Evolutionary conservation across 2,113 vertebrate genomes (phyloP).

Genomic region (Myrmecobius fasciatus): DNA sequence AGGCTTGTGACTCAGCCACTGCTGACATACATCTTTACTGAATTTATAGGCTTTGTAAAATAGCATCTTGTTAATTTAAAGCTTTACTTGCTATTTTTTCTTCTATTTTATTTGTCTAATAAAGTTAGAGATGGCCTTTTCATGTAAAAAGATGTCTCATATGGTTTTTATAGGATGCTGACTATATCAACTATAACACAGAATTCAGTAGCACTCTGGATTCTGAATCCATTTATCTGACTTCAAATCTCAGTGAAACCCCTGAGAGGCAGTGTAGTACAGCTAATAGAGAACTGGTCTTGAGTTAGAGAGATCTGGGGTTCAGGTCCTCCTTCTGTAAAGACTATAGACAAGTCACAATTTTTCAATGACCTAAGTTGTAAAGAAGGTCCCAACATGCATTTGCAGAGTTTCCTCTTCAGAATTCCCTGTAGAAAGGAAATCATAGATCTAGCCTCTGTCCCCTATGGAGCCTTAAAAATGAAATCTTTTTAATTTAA

Average conservation of each 20-base stretch:
- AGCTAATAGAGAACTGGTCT: not conserved
- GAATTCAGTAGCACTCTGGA: not conserved
- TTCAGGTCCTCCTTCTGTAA: not conserved
- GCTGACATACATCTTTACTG: conserved; percentile 68
- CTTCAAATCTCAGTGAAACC: not conserved
- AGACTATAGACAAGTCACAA: not conserved
- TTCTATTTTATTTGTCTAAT: conserved; percentile 77
- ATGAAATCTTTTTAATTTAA: not conserved
- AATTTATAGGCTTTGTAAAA: conserved; percentile 75
- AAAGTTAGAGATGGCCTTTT: conserved; percentile 69
- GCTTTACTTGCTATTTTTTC: conserved; percentile 79
- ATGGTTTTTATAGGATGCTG: conserved; percentile 41
- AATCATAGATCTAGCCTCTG: not conserved
- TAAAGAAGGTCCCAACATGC: not conserved
- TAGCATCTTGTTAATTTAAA: conserved; percentile 80
- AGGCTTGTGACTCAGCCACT: conserved; percentile 59
- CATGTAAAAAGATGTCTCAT: conserved; percentile 57
- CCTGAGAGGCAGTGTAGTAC: not conserved
- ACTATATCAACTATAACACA: not conserved
- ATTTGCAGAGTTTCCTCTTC: not conserved
- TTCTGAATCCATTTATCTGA: not conserved
- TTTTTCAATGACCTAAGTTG: not conserved
- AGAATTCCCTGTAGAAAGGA: not conserved
- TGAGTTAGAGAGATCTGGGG: not conserved
- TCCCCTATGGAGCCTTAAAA: not conserved